These are phyloP conservation scores for Ecliptopera silaceata DNA, from an alignment of 2,888 invertebrate genomes.

Conservation along the genomic window DNA sequence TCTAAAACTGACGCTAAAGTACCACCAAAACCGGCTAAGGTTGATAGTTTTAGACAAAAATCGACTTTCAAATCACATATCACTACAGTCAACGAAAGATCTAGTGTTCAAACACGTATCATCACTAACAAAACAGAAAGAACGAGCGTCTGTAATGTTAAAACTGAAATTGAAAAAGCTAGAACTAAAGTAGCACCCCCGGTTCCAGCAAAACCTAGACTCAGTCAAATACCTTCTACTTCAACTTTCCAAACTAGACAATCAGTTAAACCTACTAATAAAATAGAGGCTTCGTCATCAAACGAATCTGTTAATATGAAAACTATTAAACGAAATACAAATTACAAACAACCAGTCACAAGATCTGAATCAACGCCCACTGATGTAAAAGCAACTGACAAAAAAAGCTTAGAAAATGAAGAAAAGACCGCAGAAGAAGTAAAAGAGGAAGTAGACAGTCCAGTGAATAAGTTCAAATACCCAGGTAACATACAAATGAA, in stretches of 20 bases:
- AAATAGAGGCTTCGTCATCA: conserved; percentile 56
- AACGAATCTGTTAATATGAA: conserved; percentile 58
- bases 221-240: conserved; percentile 55
- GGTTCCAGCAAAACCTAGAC: conserved; percentile 85
- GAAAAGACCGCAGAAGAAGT: conserved; percentile 19
- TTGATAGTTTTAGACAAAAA: conserved; percentile 61
- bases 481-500: conserved; percentile 72
- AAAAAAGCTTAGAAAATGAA: conserved; percentile 30
- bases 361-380: conserved; percentile 57
- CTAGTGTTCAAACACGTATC: conserved; percentile 48
- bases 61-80: conserved; percentile 62
- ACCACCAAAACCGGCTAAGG: conserved; percentile 49
- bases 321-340: conserved; percentile 61
- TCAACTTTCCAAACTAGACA: conserved; percentile 41
- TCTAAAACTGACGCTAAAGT: conserved; percentile 50
- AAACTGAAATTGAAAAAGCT: conserved; percentile 48
- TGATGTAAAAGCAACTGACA: conserved; percentile 30
- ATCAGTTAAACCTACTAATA: conserved; percentile 46
- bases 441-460: conserved; percentile 31
- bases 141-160: conserved; percentile 37
- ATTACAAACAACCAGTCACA: conserved; percentile 48
- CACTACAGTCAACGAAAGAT: conserved; percentile 54
- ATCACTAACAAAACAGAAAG: conserved; percentile 22
- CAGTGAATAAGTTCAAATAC: conserved; percentile 45
- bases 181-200: conserved; percentile 85